Conservation (phyloP, 2,888 invertebrate genomes). For the Gisinianus flammeolus region DNA sequence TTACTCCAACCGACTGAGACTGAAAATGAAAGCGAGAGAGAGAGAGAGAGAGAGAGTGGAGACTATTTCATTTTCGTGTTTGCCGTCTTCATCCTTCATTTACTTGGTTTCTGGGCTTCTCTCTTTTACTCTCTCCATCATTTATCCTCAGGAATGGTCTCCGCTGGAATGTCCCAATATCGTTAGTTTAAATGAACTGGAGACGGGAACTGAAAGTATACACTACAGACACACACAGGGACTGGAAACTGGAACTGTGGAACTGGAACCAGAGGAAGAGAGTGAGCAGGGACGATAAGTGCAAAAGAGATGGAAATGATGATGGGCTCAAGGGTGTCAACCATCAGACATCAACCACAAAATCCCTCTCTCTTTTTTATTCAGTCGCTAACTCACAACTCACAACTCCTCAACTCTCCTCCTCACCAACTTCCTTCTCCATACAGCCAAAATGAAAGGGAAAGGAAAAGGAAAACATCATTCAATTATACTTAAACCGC, state of each 20-base stretch:
- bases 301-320: conserved; percentile 20
- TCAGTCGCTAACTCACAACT: background rate
- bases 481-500: no score
- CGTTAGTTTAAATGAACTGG: conserved; percentile 25
- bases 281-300: conserved; percentile 3
- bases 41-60: background rate
- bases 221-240: background rate
- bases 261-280: background rate
- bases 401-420: background rate
- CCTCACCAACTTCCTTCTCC: no score
- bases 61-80: background rate
- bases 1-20: background rate
- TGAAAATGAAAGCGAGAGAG: background rate
- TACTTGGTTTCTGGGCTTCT: background rate
- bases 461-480: no score
- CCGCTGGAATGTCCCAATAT: conserved; percentile 5
- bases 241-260: background rate
- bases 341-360: conserved; percentile 8
- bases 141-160: background rate
- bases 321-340: conserved; percentile 27
- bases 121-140: background rate
- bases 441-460: no score
- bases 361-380: background rate
- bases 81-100: background rate
- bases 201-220: background rate